A percentile compares a stretch with the other conserved stretches of the same genome.
These are phyloP conservation scores for Rhopalosiphum maidis DNA, from an alignment of 1,140 invertebrate genomes.

Conservation along the genomic window DNA sequence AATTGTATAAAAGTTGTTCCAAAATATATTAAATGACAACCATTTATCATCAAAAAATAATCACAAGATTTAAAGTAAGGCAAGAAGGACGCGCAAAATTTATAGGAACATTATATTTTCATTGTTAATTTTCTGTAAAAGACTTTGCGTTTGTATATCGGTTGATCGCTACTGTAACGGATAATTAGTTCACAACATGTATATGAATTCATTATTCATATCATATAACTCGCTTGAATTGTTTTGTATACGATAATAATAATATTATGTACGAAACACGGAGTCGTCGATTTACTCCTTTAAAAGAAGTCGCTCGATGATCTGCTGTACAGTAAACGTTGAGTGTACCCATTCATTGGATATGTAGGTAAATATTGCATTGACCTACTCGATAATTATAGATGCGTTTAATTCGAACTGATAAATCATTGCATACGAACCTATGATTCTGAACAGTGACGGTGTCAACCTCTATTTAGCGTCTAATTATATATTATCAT, in stretches of 20 bases:
- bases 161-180: neutral
- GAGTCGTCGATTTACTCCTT: neutral
- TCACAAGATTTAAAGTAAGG: neutral
- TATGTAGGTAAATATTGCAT: neutral
- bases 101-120: neutral
- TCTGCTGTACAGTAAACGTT: neutral
- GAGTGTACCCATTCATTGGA: neutral
- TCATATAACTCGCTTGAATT: neutral
- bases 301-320: neutral
- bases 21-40: neutral
- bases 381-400: neutral
- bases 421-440: neutral
- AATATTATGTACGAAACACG: neutral
- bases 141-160: neutral
- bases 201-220: neutral
- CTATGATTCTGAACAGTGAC: neutral
- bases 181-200: neutral
- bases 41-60: conserved; percentile 29
- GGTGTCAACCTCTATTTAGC: neutral
- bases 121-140: neutral
- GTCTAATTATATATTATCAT: too few relatives aligned
- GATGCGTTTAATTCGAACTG: neutral
- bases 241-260: neutral
- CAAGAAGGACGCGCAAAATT: neutral
- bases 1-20: neutral